Conservation (phyloP, 2,888 invertebrate species). For the Shargacucullia verbasci region DNA sequence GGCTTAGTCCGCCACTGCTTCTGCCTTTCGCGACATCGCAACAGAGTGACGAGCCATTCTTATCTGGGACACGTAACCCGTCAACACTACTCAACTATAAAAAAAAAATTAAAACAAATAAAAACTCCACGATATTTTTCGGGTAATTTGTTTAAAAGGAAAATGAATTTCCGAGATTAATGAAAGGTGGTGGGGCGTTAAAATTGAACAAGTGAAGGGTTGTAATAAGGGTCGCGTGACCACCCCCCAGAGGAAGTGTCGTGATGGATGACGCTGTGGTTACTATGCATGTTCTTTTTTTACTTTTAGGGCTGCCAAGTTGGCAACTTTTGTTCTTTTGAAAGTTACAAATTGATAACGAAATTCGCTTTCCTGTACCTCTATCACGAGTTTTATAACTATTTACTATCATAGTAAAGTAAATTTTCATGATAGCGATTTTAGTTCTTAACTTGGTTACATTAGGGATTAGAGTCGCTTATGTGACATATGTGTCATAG, state of each 20-base stretch:
- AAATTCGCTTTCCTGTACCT: neutral
- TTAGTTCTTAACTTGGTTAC: no score
- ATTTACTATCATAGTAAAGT: no score
- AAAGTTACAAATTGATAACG: neutral
- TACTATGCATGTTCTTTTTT: constrained; percentile 43
- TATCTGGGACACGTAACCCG: constrained; percentile 32
- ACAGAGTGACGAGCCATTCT: constrained; percentile 4
- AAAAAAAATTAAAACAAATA: constrained; percentile 29
- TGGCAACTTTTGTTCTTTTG: constrained; percentile 3
- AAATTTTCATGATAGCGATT: no score
- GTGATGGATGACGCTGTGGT: constrained; percentile 62
- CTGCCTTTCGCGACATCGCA: neutral
- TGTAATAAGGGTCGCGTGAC: constrained; percentile 68
- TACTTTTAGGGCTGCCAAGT: constrained; percentile 20
- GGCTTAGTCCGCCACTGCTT: no score
- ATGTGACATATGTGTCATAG: no score
- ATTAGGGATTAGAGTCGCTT: no score
- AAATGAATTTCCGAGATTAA: constrained; percentile 51
- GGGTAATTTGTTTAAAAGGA: constrained; percentile 49
- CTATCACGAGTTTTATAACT: no score
- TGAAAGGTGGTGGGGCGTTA: constrained; percentile 38
- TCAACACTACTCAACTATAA: constrained; percentile 43
- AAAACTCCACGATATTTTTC: constrained; percentile 30
- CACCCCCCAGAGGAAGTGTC: constrained; percentile 51
- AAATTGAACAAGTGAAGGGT: constrained; percentile 53